These are phyloP conservation scores for Drosophila eugracilis DNA, from an alignment of 1,140 invertebrate species.

Conservation along the genomic window DNA sequence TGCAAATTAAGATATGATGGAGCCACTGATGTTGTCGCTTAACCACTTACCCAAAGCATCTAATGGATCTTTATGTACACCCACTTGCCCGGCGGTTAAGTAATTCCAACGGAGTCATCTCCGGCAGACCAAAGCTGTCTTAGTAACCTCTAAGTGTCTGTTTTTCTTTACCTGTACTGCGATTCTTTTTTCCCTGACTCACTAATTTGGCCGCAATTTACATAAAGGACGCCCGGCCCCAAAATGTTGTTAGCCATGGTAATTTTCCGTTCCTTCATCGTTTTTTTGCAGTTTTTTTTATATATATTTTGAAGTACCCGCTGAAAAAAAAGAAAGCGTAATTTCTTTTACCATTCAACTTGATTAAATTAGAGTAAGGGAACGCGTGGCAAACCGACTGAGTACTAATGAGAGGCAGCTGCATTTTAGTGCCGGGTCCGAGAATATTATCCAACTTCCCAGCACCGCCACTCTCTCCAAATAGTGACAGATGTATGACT, in stretches of 20 bases:
- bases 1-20: constrained; percentile 77
- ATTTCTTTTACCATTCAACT: constrained; percentile 54
- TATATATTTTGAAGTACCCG: constrained; percentile 20
- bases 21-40: constrained; percentile 53
- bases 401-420: constrained; percentile 69
- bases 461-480: neutral
- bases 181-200: constrained; percentile 45
- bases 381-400: constrained; percentile 3
- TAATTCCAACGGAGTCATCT: constrained; percentile 30
- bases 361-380: constrained; percentile 64
- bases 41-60: constrained; percentile 55
- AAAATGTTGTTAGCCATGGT: constrained; percentile 48
- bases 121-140: constrained; percentile 6
- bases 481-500: constrained; percentile 60
- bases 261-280: constrained; percentile 29
- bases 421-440: constrained; percentile 61
- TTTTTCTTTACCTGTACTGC: constrained; percentile 30
- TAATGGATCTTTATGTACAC: constrained; percentile 69
- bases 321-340: constrained; percentile 27
- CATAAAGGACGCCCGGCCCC: constrained; percentile 64
- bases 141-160: constrained; percentile 26
- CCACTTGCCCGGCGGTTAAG: constrained; percentile 43
- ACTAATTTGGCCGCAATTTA: constrained; percentile 77
- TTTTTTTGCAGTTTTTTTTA: constrained; percentile 11
- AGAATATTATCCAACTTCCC: constrained; percentile 13